Evolutionary conservation across 2,797 vertebrate species (phyloP).

Genomic region (Lepus oiostolus): DNA sequence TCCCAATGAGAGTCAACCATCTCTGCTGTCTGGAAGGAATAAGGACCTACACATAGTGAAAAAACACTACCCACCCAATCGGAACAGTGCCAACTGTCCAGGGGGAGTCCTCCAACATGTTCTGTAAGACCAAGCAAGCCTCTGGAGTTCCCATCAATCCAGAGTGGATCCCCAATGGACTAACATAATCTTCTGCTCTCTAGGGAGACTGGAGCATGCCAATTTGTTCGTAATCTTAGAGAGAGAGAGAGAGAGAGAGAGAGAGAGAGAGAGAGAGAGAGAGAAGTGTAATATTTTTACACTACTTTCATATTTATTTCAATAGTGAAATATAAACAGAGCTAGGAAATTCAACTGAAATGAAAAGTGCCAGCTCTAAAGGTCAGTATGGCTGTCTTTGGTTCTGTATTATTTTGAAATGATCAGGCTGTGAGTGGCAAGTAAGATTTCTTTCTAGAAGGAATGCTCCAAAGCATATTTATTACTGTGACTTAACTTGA

Average conservation of each 20-base stretch:
- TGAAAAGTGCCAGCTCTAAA: neutral
- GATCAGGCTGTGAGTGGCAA: neutral
- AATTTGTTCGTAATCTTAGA: neutral
- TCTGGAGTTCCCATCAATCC: neutral
- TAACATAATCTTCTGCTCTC: neutral
- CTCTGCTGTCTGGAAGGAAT: neutral
- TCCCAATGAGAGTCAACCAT: neutral
- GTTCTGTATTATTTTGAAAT: slow-evolving; percentile 45
- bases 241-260: neutral
- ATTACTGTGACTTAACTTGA: slow-evolving; percentile 22
- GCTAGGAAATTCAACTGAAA: slow-evolving; percentile 46
- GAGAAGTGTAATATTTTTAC: slow-evolving; percentile 30
- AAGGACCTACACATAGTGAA: neutral
- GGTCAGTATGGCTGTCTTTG: neutral
- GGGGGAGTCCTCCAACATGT: neutral
- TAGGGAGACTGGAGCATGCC: neutral
- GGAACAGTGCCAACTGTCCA: neutral
- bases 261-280: neutral
- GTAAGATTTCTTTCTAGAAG: slow-evolving; percentile 51
- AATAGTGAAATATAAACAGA: slow-evolving; percentile 26
- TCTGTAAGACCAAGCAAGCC: neutral
- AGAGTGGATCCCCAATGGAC: neutral
- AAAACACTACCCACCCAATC: accelerated
- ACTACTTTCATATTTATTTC: neutral
- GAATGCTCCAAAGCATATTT: slow-evolving; percentile 42